These are phyloP conservation scores for Beaufortia kweichowensis DNA, from an alignment of 2,113 vertebrate genomes.

Conservation along the genomic window DNA sequence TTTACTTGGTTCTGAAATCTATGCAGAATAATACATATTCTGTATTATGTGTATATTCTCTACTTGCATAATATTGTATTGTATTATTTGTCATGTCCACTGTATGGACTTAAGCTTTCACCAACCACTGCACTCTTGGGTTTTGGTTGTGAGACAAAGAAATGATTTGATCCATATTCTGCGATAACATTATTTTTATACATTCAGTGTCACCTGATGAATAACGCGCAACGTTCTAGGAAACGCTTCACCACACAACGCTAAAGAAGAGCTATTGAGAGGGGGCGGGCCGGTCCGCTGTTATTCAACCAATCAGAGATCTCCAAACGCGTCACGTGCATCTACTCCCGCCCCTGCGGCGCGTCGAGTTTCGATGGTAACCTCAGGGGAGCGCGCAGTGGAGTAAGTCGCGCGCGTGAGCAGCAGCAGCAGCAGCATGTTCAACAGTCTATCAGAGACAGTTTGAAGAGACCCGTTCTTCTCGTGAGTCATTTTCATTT, in stretches of 20 bases:
- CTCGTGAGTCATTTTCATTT: slow-evolving; percentile 73
- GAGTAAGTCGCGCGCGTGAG: background rate
- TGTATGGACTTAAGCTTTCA: too few species aligned
- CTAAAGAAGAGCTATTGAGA: background rate
- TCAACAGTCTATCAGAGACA: slow-evolving; percentile 71
- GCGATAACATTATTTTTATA: too few species aligned
- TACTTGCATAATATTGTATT: too few species aligned
- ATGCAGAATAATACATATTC: too few species aligned
- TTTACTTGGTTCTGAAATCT: too few species aligned
- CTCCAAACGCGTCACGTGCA: slow-evolving; percentile 54
- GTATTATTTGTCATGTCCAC: too few species aligned
- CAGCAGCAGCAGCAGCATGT: slow-evolving; percentile 80
- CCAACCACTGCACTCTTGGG: too few species aligned
- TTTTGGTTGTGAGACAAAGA: too few species aligned
- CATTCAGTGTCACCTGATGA: too few species aligned
- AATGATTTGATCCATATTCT: too few species aligned
- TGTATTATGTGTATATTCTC: too few species aligned
- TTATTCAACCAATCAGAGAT: slow-evolving; percentile 59
- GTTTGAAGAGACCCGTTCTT: slow-evolving; percentile 87
- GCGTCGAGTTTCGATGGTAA: slow-evolving; percentile 38
- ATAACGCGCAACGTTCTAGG: too few species aligned
- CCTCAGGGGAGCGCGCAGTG: background rate
- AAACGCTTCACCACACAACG: background rate
- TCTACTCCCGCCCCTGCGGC: background rate
- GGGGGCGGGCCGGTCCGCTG: background rate